Conservation (phyloP, 2,888 invertebrate species). For the Bombyx huttoni region DNA sequence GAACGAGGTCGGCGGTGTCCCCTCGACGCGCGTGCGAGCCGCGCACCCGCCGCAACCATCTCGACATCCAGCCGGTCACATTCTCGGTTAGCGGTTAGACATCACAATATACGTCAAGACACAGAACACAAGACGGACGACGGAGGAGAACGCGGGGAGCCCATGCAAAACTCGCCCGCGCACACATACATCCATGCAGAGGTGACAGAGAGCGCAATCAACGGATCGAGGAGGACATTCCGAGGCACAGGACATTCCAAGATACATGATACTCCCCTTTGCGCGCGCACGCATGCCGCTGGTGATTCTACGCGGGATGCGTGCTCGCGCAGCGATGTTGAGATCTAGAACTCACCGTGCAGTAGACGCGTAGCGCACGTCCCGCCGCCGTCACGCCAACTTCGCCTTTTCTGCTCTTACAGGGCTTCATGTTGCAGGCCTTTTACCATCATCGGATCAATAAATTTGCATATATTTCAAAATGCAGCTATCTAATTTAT, state of each 20-base stretch:
- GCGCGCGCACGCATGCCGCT: conserved; percentile 52
- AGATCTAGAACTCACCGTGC: conserved; percentile 72
- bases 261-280: conserved; percentile 73
- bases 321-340: conserved; percentile 69
- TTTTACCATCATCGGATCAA: conserved; percentile 14
- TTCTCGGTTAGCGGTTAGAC: conserved; percentile 45
- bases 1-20: conserved; percentile 46
- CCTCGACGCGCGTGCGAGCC: conserved; percentile 33
- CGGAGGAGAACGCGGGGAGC: conserved; percentile 36
- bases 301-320: conserved; percentile 23
- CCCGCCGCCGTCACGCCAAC: conserved; percentile 19
- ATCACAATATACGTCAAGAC: conserved; percentile 67
- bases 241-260: conserved; percentile 75
- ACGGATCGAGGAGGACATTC: conserved; percentile 72
- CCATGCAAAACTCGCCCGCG: conserved; percentile 57
- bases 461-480: background rate
- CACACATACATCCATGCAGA: conserved; percentile 60
- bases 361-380: conserved; percentile 24
- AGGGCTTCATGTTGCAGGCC: conserved; percentile 29
- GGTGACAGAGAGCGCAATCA: conserved; percentile 55
- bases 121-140: conserved; percentile 65
- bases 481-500: too few species aligned
- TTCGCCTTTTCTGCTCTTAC: conserved; percentile 10
- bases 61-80: conserved; percentile 49
- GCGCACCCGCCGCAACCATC: conserved; percentile 32